Percentiles rank a stretch among this genome's conserved stretches.
These are phyloP conservation scores for Mixornis gularis DNA, from an alignment of 2,113 vertebrate genomes.

Conservation along the genomic window DNA sequence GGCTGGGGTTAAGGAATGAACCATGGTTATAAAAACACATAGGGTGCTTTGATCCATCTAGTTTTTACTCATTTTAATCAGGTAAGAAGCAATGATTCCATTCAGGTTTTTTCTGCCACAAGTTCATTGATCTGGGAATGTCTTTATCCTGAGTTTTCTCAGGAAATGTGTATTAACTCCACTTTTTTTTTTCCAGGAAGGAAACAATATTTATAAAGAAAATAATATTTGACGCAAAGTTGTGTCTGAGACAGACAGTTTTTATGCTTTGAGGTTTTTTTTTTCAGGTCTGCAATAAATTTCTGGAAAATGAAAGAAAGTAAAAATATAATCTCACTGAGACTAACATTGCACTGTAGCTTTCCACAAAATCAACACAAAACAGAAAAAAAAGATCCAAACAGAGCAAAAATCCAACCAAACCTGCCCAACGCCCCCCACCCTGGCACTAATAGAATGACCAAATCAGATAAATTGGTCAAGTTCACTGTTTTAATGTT, in stretches of 20 bases:
- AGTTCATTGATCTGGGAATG: neutral
- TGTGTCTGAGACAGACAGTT: neutral
- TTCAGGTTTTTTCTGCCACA: neutral
- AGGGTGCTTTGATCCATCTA: neutral
- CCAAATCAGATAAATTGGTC: neutral
- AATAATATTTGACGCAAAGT: neutral
- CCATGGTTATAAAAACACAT: neutral
- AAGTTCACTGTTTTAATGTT: neutral
- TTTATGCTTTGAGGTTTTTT: neutral
- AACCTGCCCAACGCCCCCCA: accelerated
- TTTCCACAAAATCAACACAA: neutral
- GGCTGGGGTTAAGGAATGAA: neutral
- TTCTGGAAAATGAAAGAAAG: conserved; percentile 19
- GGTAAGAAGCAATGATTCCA: neutral
- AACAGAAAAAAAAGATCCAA: neutral
- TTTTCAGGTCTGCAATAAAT: neutral
- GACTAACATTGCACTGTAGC: neutral
- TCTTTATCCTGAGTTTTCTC: neutral
- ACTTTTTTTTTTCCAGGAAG: neutral
- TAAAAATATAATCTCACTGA: conserved; percentile 5
- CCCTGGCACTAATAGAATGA: neutral
- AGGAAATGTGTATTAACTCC: neutral
- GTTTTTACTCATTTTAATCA: neutral
- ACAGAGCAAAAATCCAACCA: accelerated
- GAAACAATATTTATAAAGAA: neutral